Evolutionary conservation across 1,140 invertebrate genomes (phyloP).

Genomic region (Nixonia krombeini): DNA sequence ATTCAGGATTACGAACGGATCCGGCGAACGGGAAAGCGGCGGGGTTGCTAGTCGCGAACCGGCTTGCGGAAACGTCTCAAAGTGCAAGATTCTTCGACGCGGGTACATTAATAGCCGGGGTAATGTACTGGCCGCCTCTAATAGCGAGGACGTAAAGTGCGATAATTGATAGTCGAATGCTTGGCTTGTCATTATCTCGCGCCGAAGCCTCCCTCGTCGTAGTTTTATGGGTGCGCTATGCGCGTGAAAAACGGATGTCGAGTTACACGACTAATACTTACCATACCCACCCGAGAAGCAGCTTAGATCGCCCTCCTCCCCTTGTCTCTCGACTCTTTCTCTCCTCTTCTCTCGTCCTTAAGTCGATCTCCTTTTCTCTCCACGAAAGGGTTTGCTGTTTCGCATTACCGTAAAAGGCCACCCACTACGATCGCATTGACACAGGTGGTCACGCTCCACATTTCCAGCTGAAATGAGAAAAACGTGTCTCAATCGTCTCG

Average conservation of each 20-base stretch:
- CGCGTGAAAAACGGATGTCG: constrained; percentile 53
- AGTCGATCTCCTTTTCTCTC: too few relatives aligned
- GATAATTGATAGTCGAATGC: constrained; percentile 58
- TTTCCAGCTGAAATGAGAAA: neutral
- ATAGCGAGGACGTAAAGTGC: constrained; percentile 49
- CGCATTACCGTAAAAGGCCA: constrained; percentile 43
- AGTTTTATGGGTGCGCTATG: constrained; percentile 51
- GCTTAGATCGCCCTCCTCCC: constrained; percentile 33
- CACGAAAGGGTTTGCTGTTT: constrained; percentile 17
- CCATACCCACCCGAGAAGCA: constrained; percentile 33
- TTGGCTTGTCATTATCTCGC: constrained; percentile 54
- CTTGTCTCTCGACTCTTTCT: constrained; percentile 7
- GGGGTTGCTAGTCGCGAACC: too few relatives aligned
- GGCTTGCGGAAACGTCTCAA: constrained; percentile 11
- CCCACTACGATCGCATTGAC: constrained; percentile 30
- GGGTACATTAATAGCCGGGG: constrained; percentile 28
- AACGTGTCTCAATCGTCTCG: neutral
- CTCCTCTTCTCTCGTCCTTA: constrained; percentile 9
- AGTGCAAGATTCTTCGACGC: constrained; percentile 33
- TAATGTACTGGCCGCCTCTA: constrained; percentile 33
- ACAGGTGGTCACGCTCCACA: constrained; percentile 35
- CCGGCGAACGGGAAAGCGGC: too few relatives aligned
- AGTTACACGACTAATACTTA: constrained; percentile 50
- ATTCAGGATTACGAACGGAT: too few relatives aligned
- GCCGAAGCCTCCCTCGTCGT: constrained; percentile 51